Evolutionary conservation across 2,113 vertebrate species (phyloP), one percentile per base, ranked within the genome.

Genomic region (Zosterops lateralis): DNA sequence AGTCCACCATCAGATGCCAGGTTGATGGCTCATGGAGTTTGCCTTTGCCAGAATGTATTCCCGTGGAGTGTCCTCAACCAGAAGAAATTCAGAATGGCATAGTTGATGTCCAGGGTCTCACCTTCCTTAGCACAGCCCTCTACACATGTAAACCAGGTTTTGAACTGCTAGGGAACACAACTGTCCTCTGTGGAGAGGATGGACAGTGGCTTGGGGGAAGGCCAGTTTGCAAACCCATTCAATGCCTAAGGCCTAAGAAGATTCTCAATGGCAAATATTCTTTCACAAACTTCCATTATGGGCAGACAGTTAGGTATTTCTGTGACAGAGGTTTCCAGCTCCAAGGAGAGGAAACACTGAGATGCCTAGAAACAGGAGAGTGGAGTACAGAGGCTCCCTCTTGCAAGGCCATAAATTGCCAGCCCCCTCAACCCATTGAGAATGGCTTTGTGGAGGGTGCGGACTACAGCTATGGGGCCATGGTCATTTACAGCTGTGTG

Each of bases 401-500:
- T 28, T 99, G 99, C 84, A 97, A 93, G 87, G 98, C 98, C 74
- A 98, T 99, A 92, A 98, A 97, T 71, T 99, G 99, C 96, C 96
- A 96, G 6, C 97, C 98, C 32, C 99, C 99, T 45, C 98, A 98
- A 38, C 98, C 99, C 38, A 98, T 99, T 19, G 98, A 99, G 64
- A 99, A 99, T 38, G 99, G 99, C 9, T 99, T 99, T 56, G 99
- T 99, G 21, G 99, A 99, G 96, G 99, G 99, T 38, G 98, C 98
- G n/a, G 99, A 99, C 96, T 98, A 99, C 51, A 99, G 98, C 91
- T 99, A 98, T 4, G 99, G 99, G 2, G 98, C 99, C 57, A 99
- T 99, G 92, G 98, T 99, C n/a, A 99, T 99, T 96, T 99, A 99
- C 82, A 99, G 99, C 95, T 99, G 99, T 75, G 98, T 99, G 38